These are phyloP conservation scores for Oreochromis tanganicae DNA, from an alignment of 2,113 vertebrate species.

Conservation along the genomic window DNA sequence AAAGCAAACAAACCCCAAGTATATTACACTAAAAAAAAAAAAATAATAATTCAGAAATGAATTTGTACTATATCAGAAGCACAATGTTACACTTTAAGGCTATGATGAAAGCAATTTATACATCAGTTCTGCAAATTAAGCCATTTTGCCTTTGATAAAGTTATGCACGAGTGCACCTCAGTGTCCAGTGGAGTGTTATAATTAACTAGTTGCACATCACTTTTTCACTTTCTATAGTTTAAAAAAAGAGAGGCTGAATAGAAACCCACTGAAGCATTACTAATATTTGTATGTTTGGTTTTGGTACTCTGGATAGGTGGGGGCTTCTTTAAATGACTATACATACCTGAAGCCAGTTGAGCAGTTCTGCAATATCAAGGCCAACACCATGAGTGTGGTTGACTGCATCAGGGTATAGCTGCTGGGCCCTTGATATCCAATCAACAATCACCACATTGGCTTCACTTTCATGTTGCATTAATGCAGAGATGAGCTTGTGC, in stretches of 20 bases:
- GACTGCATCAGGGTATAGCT: conserved; percentile 85
- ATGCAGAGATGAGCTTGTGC: conserved; percentile 79
- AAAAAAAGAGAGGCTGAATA: neutral
- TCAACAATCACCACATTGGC: conserved; percentile 89
- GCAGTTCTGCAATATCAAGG: conserved; percentile 72
- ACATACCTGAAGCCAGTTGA: conserved; percentile 85
- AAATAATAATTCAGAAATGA: neutral
- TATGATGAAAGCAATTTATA: neutral
- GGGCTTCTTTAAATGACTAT: neutral
- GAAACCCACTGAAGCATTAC: neutral
- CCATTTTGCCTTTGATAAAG: neutral
- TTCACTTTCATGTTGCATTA: conserved; percentile 78
- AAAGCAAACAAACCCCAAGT: neutral
- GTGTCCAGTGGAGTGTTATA: neutral
- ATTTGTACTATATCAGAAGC: neutral
- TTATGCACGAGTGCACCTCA: neutral
- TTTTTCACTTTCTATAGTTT: neutral
- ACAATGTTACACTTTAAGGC: neutral
- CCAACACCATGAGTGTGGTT: conserved; percentile 82
- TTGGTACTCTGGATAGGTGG: neutral
- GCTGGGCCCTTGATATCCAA: conserved; percentile 85
- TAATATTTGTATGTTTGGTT: neutral
- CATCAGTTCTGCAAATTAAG: neutral
- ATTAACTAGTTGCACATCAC: neutral
- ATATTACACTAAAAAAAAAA: fast-evolving